Evolutionary conservation across 2,888 invertebrate genomes (phyloP), one percentile per base, ranked within the genome.

Genomic region (Sussaba pulchella): DNA sequence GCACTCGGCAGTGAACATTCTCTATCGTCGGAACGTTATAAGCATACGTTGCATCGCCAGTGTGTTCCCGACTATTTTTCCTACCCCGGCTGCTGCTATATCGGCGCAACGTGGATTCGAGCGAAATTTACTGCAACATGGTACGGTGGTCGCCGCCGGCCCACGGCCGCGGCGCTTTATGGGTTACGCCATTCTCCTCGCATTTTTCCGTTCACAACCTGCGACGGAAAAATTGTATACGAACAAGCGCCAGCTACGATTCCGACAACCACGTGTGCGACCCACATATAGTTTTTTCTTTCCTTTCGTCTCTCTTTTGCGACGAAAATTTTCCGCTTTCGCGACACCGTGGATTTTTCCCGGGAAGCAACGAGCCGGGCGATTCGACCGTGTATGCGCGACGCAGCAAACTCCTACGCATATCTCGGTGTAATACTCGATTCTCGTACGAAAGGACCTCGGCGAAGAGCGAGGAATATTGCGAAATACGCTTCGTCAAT

Each of bases 51-150:
- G n/a, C n/a, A n/a, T n/a, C n/a, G n/a, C n/a, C n/a, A n/a, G n/a
- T n/a, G n/a, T n/a, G n/a, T n/a, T n/a, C n/a, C n/a, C n/a, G n/a
- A n/a, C n/a, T n/a, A n/a, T n/a, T n/a, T n/a, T n/a, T n/a, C n/a
- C n/a, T n/a, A 17, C 19, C 36, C 31, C 66, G n/a, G 19, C 26
- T 43, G 14, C 54, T 74, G 74, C 47, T 71, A 59, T 75, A 59
- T 71, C 41, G 63, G 71, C 50, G 66, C 66, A 80, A 70, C 59
- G 69, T 64, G 75, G 66, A 75, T 75, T 71, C 79, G 75, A 75
- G 75, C 75, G 59, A 71, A 80, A 80, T 80, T 75, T 80, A 80
- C 71, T 80, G 79, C 79, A 75, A 75, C 79, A 75, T 57, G 79
- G 66, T 61, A 80, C 75, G 61, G 79, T 71, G 79, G 79, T 71